Evolutionary conservation across 2,797 vertebrate species (phyloP).

Genomic region (Cirrhinus mrigala): DNA sequence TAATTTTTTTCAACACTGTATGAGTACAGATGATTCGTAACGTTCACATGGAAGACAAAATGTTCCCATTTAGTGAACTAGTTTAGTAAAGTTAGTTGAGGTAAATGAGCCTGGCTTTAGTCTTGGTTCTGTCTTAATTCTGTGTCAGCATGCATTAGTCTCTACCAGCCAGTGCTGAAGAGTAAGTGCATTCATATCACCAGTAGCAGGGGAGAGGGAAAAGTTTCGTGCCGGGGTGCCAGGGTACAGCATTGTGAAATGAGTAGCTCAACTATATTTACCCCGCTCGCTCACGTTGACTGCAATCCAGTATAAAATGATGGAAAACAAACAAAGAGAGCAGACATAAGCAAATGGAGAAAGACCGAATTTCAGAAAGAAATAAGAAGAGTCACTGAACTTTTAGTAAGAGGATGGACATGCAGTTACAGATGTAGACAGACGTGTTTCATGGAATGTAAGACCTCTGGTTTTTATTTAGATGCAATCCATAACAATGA

Average conservation of each 20-base stretch:
- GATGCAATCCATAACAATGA: conserved; percentile 13
- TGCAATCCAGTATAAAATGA: conserved; percentile 85
- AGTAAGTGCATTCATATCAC: conserved; percentile 61
- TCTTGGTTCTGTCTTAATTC: conserved; percentile 53
- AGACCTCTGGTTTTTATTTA: conserved; percentile 21
- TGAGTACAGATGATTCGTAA: conserved; percentile 72
- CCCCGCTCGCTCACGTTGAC: conserved; percentile 93
- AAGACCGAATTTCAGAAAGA: conserved; percentile 63
- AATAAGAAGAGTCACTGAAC: conserved; percentile 67
- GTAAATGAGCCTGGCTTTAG: conserved; percentile 50
- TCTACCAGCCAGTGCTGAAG: conserved; percentile 62
- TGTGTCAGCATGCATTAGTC: conserved; percentile 75
- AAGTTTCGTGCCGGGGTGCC: conserved; percentile 73
- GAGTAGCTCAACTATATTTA: conserved; percentile 86
- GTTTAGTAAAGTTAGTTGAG: conserved; percentile 57
- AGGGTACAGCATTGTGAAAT: conserved; percentile 62
- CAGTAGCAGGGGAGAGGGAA: conserved; percentile 57
- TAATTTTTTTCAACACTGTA: conserved; percentile 63
- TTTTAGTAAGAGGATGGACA: conserved; percentile 66
- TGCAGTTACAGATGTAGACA: conserved; percentile 71
- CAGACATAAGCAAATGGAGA: conserved; percentile 81
- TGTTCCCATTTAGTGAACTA: conserved; percentile 71
- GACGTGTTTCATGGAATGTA: conserved; percentile 49
- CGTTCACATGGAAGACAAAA: conserved; percentile 68
- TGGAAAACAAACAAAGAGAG: conserved; percentile 83